phyloP scores from a whole-genome alignment of 2,113 vertebrate genomes.

The Ochotona curzoniae region DNA sequence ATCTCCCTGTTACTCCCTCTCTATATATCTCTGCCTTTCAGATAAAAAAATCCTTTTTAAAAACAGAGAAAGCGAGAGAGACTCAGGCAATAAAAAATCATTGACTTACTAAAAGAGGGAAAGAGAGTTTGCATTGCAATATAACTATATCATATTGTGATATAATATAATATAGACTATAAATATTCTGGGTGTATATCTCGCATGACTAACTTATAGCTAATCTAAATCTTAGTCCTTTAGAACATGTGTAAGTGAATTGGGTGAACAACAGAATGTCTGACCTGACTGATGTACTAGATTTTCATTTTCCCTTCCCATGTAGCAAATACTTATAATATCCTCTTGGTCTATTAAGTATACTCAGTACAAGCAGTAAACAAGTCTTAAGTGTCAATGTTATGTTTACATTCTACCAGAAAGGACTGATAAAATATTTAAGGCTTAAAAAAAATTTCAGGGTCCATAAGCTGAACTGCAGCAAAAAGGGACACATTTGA shows the following conservation, averaged over 20 bases:
- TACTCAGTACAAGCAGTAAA: neutral
- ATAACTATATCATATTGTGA: neutral
- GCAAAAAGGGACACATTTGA: neutral
- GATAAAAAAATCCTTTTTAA: too few relatives aligned
- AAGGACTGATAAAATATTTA: slow-evolving; percentile 26
- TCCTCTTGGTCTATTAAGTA: neutral
- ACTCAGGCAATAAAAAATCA: slow-evolving; percentile 5
- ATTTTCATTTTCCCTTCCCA: neutral
- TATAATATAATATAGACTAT: too few relatives aligned
- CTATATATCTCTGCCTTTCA: too few relatives aligned
- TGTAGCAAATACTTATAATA: neutral
- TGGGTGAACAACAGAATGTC: neutral
- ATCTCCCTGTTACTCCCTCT: too few relatives aligned
- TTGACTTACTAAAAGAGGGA: neutral
- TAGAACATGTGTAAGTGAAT: neutral
- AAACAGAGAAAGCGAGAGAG: too few relatives aligned
- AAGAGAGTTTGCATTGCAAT: neutral
- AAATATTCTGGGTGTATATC: neutral
- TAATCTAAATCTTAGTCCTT: neutral
- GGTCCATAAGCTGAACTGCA: neutral
- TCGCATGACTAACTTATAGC: neutral
- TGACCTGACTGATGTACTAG: neutral
- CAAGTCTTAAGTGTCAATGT: neutral
- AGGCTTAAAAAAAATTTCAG: neutral
- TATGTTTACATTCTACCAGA: neutral